Conservation (phyloP, 2,113 vertebrate species). For the Eretmochelys imbricata region DNA sequence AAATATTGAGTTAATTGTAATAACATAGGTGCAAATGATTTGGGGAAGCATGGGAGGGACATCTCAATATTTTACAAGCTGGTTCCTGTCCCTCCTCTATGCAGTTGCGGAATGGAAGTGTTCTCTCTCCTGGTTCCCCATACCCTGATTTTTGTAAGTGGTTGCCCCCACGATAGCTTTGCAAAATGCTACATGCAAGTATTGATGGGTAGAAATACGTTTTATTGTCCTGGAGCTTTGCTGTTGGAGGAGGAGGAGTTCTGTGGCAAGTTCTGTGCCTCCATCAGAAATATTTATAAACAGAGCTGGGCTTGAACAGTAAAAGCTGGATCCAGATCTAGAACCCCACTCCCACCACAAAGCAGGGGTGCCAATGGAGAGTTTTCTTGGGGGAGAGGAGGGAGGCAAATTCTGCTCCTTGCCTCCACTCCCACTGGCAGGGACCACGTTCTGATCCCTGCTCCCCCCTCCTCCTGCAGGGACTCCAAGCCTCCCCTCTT, state of each 20-base stretch:
- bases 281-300: background rate
- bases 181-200: background rate
- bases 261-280: background rate
- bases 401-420: no score
- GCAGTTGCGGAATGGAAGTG: background rate
- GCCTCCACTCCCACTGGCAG: no score
- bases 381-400: no score
- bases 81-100: background rate
- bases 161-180: background rate
- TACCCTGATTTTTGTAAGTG: background rate
- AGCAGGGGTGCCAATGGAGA: background rate
- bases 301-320: background rate
- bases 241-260: background rate
- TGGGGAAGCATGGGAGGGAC: background rate
- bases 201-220: background rate
- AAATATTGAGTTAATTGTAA: background rate
- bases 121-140: background rate
- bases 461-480: background rate
- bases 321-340: background rate
- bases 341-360: constrained; percentile 19
- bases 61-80: background rate
- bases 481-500: background rate
- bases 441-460: background rate
- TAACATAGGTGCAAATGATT: background rate
- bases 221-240: background rate